Evolutionary conservation across 2,113 vertebrate genomes (phyloP).

Genomic region (Deroptyus accipitrinus): DNA sequence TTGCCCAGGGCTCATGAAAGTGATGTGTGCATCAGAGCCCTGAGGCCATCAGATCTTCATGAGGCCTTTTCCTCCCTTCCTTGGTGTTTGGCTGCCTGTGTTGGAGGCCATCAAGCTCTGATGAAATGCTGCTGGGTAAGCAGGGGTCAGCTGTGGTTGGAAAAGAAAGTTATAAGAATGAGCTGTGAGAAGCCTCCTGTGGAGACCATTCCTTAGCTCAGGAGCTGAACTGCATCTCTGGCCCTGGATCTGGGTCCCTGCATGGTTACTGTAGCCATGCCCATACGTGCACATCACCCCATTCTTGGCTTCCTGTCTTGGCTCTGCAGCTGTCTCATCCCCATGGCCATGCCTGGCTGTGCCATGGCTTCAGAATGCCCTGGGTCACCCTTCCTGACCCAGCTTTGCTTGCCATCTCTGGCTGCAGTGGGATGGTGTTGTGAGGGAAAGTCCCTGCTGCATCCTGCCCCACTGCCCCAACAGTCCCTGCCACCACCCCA

Average conservation of each 20-base stretch:
- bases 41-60: neutral
- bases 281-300: neutral
- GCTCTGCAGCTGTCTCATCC: neutral
- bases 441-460: neutral
- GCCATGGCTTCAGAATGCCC: neutral
- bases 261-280: neutral
- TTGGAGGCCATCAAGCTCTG: neutral
- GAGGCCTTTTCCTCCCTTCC: neutral
- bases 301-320: neutral
- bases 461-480: neutral
- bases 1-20: neutral
- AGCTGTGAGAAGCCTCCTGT: neutral
- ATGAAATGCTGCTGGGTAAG: neutral
- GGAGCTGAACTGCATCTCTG: neutral
- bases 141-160: neutral
- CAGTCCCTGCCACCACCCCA: fast-evolving
- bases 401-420: neutral
- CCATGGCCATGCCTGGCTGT: neutral
- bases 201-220: neutral
- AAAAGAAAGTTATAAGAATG: neutral
- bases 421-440: neutral
- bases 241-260: neutral
- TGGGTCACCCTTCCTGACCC: neutral
- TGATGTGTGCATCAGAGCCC: fast-evolving
- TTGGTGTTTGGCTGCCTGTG: neutral